These are phyloP conservation scores for Sphinx pinastri DNA, from an alignment of 2,888 invertebrate genomes.

Conservation along the genomic window DNA sequence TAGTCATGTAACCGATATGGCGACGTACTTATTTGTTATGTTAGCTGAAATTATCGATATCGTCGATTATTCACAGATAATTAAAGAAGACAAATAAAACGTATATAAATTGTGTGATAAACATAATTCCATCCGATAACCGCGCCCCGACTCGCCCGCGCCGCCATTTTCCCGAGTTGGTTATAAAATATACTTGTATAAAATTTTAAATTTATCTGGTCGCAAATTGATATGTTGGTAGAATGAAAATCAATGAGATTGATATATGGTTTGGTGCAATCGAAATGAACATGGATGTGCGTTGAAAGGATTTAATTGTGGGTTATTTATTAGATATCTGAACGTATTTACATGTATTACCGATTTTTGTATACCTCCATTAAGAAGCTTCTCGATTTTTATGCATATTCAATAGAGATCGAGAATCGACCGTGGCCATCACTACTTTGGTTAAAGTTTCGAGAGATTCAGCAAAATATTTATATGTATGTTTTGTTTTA, in stretches of 20 bases:
- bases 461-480: slow-evolving; percentile 41
- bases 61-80: slow-evolving; percentile 23
- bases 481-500: slow-evolving; percentile 35
- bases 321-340: slow-evolving; percentile 43
- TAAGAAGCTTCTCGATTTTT: slow-evolving; percentile 38
- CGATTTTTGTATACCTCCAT: slow-evolving; percentile 38
- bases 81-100: slow-evolving; percentile 7
- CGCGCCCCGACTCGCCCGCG: slow-evolving; percentile 25
- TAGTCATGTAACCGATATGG: slow-evolving; percentile 17
- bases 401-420: slow-evolving; percentile 36
- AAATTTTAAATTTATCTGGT: background rate
- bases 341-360: slow-evolving; percentile 37
- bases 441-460: slow-evolving; percentile 38
- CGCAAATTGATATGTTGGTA: background rate
- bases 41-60: background rate
- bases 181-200: slow-evolving; percentile 5
- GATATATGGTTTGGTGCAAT: slow-evolving; percentile 52
- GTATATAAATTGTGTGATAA: slow-evolving; percentile 27
- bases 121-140: slow-evolving; percentile 6
- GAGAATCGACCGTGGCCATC: slow-evolving; percentile 65
- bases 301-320: slow-evolving; percentile 38
- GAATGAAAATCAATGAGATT: slow-evolving; percentile 11
- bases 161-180: background rate
- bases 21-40: slow-evolving; percentile 21
- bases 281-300: slow-evolving; percentile 43